Evolutionary conservation across 2,113 vertebrate genomes (phyloP).

Genomic region (Capreolus pygargus): DNA sequence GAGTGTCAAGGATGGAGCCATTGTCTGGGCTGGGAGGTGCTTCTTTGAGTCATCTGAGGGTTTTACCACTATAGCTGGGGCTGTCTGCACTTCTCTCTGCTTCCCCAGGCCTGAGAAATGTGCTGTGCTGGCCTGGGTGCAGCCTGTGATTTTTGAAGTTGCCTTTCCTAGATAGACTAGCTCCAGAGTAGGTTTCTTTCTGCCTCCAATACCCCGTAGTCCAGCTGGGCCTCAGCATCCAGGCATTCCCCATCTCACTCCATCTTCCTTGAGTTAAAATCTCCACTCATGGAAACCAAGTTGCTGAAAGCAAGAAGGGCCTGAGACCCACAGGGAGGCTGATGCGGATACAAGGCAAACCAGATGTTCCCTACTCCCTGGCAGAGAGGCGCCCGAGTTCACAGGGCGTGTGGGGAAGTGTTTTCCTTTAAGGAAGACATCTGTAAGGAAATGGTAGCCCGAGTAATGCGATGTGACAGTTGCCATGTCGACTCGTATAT

Average conservation of each 20-base stretch:
- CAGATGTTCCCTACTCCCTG: conserved; percentile 75
- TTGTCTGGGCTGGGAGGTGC: neutral
- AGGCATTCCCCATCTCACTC: neutral
- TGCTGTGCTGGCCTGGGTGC: no score
- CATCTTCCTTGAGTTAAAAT: neutral
- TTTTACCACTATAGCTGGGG: neutral
- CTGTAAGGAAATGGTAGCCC: conserved; percentile 74
- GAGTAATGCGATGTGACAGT: conserved; percentile 79
- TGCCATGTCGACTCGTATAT: conserved; percentile 76
- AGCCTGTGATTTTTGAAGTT: neutral
- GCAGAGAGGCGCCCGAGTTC: conserved; percentile 69
- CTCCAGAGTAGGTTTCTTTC: neutral
- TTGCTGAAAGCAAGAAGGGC: neutral
- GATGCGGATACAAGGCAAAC: conserved; percentile 11
- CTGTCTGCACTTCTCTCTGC: neutral
- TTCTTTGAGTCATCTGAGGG: neutral
- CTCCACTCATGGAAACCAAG: neutral
- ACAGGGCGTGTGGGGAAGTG: conserved; percentile 66
- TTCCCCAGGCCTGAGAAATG: neutral
- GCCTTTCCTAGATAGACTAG: neutral
- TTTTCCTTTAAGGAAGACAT: conserved; percentile 77
- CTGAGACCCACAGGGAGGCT: neutral
- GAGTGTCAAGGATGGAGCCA: neutral
- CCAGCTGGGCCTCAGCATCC: neutral
- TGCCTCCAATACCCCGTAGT: neutral